phyloP scores from a whole-genome alignment of 2,113 vertebrate genomes.

The Cyprinodon tularosa region DNA sequence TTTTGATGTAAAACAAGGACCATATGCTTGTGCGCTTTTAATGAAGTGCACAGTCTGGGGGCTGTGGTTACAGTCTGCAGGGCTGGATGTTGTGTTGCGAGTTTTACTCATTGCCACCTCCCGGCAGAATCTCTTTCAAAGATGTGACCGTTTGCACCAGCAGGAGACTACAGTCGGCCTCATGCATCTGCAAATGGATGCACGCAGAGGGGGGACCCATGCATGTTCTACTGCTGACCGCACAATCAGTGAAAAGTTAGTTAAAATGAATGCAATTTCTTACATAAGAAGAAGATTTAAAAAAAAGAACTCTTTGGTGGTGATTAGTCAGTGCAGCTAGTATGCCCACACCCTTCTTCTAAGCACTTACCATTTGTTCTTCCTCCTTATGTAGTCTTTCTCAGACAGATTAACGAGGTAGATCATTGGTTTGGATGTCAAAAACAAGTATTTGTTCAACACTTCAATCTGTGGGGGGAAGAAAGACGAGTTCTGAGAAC shows the following conservation, averaged over 20 bases:
- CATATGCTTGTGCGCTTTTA: slow-evolving; percentile 91
- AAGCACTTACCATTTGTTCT: slow-evolving; percentile 95
- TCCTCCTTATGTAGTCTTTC: slow-evolving; percentile 94
- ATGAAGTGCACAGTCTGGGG: slow-evolving; percentile 90
- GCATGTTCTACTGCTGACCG: slow-evolving; percentile 13
- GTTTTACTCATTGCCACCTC: slow-evolving; percentile 64
- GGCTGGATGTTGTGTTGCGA: slow-evolving; percentile 74
- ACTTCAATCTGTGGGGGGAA: slow-evolving; percentile 89
- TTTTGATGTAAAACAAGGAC: slow-evolving; percentile 92
- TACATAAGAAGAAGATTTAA: slow-evolving; percentile 13
- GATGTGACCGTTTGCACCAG: slow-evolving; percentile 56
- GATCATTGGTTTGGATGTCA: slow-evolving; percentile 98
- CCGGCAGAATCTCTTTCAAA: slow-evolving; percentile 61
- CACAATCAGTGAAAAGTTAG: slow-evolving; percentile 37
- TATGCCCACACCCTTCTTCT: slow-evolving; percentile 17
- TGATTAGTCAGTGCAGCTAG: slow-evolving; percentile 44
- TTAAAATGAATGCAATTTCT: slow-evolving; percentile 22
- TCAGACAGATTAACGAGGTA: slow-evolving; percentile 97
- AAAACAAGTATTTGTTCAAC: slow-evolving; percentile 96
- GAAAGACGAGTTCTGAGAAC: slow-evolving; percentile 47
- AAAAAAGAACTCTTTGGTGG: slow-evolving; percentile 32
- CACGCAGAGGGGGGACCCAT: slow-evolving; percentile 2
- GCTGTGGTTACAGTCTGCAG: slow-evolving; percentile 66
- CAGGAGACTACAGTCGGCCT: slow-evolving; percentile 53
- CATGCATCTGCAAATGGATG: slow-evolving; percentile 23